Base-by-base conservation (phyloP, 2,797 vertebrate species). In the Coregonus ussuriensis region DNA sequence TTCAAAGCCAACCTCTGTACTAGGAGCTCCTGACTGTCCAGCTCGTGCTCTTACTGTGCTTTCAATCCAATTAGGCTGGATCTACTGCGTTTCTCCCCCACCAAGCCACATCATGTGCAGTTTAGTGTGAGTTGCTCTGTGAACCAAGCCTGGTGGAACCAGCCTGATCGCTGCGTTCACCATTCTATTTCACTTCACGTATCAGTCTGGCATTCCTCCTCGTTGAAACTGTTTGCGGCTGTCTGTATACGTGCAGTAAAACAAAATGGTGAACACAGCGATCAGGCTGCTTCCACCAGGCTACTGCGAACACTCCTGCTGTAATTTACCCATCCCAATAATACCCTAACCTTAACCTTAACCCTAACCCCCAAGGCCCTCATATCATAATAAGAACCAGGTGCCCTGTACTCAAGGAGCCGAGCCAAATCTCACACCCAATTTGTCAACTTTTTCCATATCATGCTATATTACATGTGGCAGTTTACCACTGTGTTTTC, bases 51-150 rank as follows among this genome's bases (percentile, higher is more conserved):
- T 80, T 71, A 62, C 59, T 74, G 33, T 74, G 4, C 69, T 71
- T 78, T 63, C 71, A 77, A 84, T 78, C 59, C 31, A 82, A 21
- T 78, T 52, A 78, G 35, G n/a, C 31, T 51, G 62, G 59, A 73
- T 73, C 5, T 14, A 47, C 21, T 14, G 14, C n/a, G 25, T 56
- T 31, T 71, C 6, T 25, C 6, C 9, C 37, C 7, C 6, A 18
- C 4, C 14, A 31, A 21, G 31, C 9, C 72, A 37, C 56, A 74
- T 74, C 33, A 74, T 41, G 2, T 18, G 54, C 7, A 41, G 72
- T 41, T 74, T 74, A 18, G 54, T 13, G 56, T 51, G 69, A 47
- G 13, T 35, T 6, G 31, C 1, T 6, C 54, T 56, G 67, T 33
- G 3, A 33, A 33, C 31, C 2, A 33, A 33, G 31, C 31, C 3